Evolutionary conservation across 2,888 invertebrate genomes (phyloP), one percentile per base, ranked within the genome.

Genomic region (Cantharis lateralis): DNA sequence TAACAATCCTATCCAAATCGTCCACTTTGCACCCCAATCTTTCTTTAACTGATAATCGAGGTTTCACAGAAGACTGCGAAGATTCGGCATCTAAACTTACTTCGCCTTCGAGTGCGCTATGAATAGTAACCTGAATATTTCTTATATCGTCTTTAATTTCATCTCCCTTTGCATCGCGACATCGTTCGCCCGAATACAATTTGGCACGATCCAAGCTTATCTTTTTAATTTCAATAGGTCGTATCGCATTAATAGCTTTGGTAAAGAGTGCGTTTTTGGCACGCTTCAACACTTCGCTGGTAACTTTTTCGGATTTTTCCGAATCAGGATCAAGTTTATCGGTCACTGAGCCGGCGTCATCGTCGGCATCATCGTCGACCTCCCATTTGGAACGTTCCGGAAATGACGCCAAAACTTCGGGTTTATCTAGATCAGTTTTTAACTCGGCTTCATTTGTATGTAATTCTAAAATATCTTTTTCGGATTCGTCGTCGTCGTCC

Each of bases 241-340:
- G 90, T 68, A 95, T 92, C 0, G 95, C 95, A 84, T 94, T 95
- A 64, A 95, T 94, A 0, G 95, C 95, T 87, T 97, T 96, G 63
- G 96, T 95, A 86, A 97, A 95, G 82, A 97, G 95, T 0, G 95
- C 96, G 86, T 97, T 96, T 89, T 97, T 97, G 1, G 97, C 97
- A 81, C 96, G 91, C 85, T 97, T 96, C 70, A 97, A 89, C 4
- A 97, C 96, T 87, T 96, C 96, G 16, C 94, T 95, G 1, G 96
- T 96, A 0, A 93, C 93, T 88, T 95, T 95, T 74, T 91, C 91
- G 9, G 90, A 89, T 82, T 91, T 91, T 81, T 91, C 91, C 13
- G 64, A 63, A 62, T 74, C 72, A 0, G 10, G 24, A 15, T 72
- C 72, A 16, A 62, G 20, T 66, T 66, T 66, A 10, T 20, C 16